phyloP scores from a whole-genome alignment of 2,113 vertebrate genomes.

The Philantomba maxwellii region DNA sequence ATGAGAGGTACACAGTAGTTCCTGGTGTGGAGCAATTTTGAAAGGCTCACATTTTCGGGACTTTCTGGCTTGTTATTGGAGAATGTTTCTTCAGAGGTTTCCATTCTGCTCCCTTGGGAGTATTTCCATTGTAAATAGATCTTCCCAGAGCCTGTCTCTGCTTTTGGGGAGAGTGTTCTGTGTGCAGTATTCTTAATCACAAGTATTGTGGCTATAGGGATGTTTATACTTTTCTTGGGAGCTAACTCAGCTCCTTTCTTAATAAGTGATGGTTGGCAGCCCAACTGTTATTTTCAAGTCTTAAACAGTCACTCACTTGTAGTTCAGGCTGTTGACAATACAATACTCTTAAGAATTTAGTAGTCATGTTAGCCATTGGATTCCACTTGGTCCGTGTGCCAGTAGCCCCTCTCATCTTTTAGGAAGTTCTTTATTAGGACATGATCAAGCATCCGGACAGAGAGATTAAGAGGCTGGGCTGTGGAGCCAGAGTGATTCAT shows the following conservation, averaged over 20 bases:
- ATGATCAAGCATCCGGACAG: no score
- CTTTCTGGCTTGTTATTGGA: neutral
- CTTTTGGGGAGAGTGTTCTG: neutral
- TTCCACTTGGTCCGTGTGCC: neutral
- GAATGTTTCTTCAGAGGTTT: neutral
- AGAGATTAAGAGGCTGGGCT: neutral
- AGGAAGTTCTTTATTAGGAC: neutral
- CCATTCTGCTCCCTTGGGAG: neutral
- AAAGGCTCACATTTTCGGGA: neutral
- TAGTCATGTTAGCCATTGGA: neutral
- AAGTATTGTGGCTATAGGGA: neutral
- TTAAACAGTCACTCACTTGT: neutral
- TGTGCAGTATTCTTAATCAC: neutral
- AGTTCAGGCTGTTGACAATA: neutral
- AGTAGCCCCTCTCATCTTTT: neutral
- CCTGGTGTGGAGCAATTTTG: neutral
- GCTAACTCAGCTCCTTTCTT: neutral
- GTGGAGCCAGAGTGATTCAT: neutral
- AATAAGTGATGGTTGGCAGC: neutral
- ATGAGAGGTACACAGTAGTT: neutral
- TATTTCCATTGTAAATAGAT: neutral
- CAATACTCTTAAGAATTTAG: neutral
- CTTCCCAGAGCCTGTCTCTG: neutral
- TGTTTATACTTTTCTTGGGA: neutral
- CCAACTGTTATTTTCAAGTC: neutral